A percentile compares a stretch with the other conserved stretches of the same genome.
phyloP scores from a whole-genome alignment of 1,140 invertebrate genomes.

The Magallana angulata region DNA sequence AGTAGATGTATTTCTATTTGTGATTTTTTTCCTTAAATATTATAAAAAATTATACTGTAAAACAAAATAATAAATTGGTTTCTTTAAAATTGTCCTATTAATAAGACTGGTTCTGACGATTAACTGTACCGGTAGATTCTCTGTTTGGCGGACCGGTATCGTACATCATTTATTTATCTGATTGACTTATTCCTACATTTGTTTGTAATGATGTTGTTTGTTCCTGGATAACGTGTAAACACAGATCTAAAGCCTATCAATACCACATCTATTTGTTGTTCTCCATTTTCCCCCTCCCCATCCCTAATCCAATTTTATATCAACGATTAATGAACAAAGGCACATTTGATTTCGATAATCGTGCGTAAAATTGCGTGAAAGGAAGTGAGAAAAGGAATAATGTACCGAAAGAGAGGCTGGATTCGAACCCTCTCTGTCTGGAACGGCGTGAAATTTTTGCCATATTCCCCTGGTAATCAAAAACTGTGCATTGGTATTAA shows the following conservation, averaged over 20 bases:
- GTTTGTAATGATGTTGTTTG: conserved; percentile 29
- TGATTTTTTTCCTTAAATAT: too few species aligned
- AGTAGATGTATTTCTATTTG: too few species aligned
- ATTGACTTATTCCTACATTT: conserved; percentile 6
- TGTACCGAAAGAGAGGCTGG: conserved; percentile 19
- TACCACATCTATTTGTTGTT: conserved; percentile 33
- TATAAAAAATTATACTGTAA: too few species aligned
- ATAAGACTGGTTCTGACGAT: too few species aligned
- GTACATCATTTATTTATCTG: conserved; percentile 12
- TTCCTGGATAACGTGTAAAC: conserved; percentile 19
- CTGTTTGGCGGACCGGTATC: background rate
- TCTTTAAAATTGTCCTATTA: too few species aligned
- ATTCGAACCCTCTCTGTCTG: background rate
- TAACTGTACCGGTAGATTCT: background rate
- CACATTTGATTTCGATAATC: conserved; percentile 34
- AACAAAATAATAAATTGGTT: too few species aligned
- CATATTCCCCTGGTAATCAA: conserved; percentile 31
- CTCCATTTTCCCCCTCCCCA: background rate
- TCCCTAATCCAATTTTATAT: conserved; percentile 29
- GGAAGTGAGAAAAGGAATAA: conserved; percentile 26
- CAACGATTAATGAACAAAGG: conserved; percentile 33
- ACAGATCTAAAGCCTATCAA: background rate
- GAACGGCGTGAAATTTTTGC: background rate
- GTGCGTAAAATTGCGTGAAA: conserved; percentile 27
- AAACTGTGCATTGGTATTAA: conserved; percentile 28